Percentiles rank a stretch among this genome's conserved stretches.
phyloP scores from a whole-genome alignment of 2,797 vertebrate species.

The Pseudochirops corinnae region DNA sequence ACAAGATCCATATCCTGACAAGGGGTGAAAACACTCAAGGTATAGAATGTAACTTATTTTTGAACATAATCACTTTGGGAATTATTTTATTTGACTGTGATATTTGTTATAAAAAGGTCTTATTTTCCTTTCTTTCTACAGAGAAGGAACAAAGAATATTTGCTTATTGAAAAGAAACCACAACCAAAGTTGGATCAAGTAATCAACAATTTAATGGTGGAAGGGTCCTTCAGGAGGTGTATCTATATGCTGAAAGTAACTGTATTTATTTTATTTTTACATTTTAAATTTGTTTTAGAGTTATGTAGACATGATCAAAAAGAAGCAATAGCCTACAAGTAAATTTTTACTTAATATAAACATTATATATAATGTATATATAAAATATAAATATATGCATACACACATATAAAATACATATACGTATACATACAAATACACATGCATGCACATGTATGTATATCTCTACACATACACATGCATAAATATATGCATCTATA shows the following conservation, averaged over 20 bases:
- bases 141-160: not conserved
- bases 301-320: not conserved
- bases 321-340: fast-evolving
- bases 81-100: not conserved
- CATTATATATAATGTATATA: not conserved
- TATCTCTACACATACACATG: not conserved
- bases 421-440: too few relatives aligned
- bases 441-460: fast-evolving
- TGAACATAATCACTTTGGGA: not conserved
- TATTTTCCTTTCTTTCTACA: not conserved
- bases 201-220: not conserved
- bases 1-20: not conserved
- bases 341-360: not conserved
- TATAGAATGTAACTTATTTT: not conserved
- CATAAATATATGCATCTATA: too few relatives aligned
- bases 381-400: fast-evolving
- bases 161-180: not conserved
- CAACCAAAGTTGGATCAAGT: not conserved
- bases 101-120: not conserved
- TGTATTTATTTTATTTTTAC: not conserved
- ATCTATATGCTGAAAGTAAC: not conserved
- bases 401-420: fast-evolving
- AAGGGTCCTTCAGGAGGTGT: not conserved
- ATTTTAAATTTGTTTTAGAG: not conserved
- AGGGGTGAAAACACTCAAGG: not conserved